Conservation (phyloP, 2,888 invertebrate genomes). For the Ophonus ardosiacus region DNA sequence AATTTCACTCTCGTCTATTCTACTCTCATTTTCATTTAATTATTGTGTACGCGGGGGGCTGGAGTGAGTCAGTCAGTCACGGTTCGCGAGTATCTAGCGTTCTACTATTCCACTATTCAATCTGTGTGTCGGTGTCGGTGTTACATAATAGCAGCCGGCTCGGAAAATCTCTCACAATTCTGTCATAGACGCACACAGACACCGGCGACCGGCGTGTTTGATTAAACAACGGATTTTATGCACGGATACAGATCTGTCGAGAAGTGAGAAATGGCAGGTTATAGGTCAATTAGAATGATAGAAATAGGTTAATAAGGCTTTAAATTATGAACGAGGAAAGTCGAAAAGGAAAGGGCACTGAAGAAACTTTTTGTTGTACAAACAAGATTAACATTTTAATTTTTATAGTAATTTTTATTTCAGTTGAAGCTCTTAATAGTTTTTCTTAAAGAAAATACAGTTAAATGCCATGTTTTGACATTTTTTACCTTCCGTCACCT, state of each 20-base stretch:
- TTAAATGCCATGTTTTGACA: no score
- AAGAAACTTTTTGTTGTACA: no score
- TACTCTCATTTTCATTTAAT: constrained; percentile 18
- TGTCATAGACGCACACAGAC: background rate
- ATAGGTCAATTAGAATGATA: no score
- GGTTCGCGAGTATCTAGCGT: constrained; percentile 36
- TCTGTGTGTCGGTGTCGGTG: background rate
- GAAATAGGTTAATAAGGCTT: no score
- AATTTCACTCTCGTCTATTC: constrained; percentile 17
- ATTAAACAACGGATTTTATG: background rate
- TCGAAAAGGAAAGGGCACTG: no score
- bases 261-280: background rate
- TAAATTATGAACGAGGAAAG: no score
- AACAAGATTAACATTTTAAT: no score
- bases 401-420: no score
- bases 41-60: background rate
- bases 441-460: no score
- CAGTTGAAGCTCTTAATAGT: no score
- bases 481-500: no score
- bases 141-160: constrained; percentile 19
- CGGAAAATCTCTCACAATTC: background rate
- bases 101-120: constrained; percentile 17
- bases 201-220: no score
- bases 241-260: background rate
- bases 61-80: constrained; percentile 14